A percentile compares a stretch with the other conserved stretches of the same genome.
phyloP scores from a whole-genome alignment of 2,113 vertebrate genomes.

The Oxyura jamaicensis region DNA sequence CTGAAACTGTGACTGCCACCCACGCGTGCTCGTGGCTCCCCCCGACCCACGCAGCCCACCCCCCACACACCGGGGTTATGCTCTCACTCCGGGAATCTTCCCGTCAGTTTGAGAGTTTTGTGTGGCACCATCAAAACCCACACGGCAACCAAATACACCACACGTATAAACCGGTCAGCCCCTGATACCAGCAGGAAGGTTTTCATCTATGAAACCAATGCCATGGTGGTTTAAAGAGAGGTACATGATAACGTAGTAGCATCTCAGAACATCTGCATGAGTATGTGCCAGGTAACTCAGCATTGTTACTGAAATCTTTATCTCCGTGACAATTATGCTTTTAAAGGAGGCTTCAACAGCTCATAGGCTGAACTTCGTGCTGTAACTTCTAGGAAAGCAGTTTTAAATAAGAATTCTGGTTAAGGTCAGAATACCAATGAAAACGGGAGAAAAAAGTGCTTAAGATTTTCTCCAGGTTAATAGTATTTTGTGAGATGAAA shows the following conservation, averaged over 20 bases:
- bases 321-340: neutral
- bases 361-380: neutral
- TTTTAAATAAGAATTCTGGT: neutral
- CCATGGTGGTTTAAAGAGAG: neutral
- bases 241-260: fast-evolving
- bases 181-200: neutral
- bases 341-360: neutral
- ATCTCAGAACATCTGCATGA: neutral
- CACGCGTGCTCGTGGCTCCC: neutral
- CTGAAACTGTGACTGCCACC: neutral
- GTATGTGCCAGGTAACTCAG: neutral
- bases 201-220: neutral
- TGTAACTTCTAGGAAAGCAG: neutral
- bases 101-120: neutral
- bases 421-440: too few relatives aligned
- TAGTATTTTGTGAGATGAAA: neutral
- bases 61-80: neutral
- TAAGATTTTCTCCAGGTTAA: neutral
- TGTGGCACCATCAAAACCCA: neutral
- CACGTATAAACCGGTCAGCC: neutral
- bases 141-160: neutral
- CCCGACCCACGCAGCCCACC: neutral
- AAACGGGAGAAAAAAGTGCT: neutral
- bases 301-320: fast-evolving
- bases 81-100: neutral